These are phyloP conservation scores for Agraylea sexmaculata DNA, from an alignment of 1,140 invertebrate species.

Conservation along the genomic window DNA sequence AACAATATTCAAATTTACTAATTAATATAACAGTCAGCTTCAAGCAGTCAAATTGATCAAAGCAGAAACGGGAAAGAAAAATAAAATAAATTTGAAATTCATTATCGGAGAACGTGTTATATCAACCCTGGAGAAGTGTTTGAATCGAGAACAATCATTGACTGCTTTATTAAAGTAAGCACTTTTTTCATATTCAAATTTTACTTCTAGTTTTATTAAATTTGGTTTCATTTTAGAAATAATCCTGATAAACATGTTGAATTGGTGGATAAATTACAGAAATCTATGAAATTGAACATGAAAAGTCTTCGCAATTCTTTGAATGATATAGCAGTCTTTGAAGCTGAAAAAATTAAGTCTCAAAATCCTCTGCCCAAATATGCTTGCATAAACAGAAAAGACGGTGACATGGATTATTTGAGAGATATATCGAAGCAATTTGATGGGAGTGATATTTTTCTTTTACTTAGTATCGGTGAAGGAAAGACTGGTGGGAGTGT, in stretches of 20 bases:
- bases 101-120: constrained; percentile 57
- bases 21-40: constrained; percentile 45
- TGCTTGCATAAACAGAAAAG: constrained; percentile 51
- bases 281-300: constrained; percentile 47
- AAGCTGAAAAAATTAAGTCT: constrained; percentile 48
- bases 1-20: too few relatives aligned
- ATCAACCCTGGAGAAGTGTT: constrained; percentile 43
- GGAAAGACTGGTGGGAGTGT: constrained; percentile 14
- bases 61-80: constrained; percentile 60
- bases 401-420: constrained; percentile 63
- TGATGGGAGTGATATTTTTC: constrained; percentile 41
- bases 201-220: constrained; percentile 15
- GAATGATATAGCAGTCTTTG: constrained; percentile 51
- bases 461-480: constrained; percentile 58
- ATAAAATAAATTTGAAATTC: constrained; percentile 57
- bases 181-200: constrained; percentile 5
- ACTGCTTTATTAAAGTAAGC: constrained; percentile 55
- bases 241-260: constrained; percentile 53
- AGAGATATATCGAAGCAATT: constrained; percentile 50
- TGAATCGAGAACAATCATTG: constrained; percentile 53
- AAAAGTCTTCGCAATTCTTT: constrained; percentile 53
- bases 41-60: constrained; percentile 66
- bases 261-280: constrained; percentile 59
- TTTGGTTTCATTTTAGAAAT: constrained; percentile 41
- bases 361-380: constrained; percentile 41